phyloP scores from a whole-genome alignment of 2,797 vertebrate genomes.

The Sphenodon punctatus region DNA sequence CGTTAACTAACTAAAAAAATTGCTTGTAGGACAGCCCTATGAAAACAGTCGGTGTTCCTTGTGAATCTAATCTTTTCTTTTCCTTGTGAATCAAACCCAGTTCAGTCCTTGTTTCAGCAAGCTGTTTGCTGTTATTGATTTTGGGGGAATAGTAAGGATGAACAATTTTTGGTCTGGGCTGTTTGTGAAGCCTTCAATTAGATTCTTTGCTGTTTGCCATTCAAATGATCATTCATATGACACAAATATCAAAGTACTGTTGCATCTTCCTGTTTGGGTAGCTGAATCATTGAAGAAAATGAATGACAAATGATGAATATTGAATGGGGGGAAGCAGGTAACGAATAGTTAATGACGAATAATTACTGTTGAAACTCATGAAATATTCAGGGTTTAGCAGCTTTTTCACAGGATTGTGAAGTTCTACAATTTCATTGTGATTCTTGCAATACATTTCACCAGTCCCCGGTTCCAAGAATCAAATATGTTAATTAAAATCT shows the following conservation, averaged over 20 bases:
- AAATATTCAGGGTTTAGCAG: constrained; percentile 33
- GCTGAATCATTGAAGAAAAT: constrained; percentile 14
- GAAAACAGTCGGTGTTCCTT: no score
- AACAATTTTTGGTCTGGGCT: constrained; percentile 2
- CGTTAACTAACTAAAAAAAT: no score
- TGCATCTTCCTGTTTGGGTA: rapidly evolving
- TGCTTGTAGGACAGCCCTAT: no score
- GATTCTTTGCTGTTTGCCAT: neutral
- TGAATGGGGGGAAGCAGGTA: neutral
- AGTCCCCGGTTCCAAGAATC: no score
- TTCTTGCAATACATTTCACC: no score
- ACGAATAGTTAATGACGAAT: constrained; percentile 43
- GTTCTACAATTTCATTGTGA: no score
- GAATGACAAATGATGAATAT: neutral
- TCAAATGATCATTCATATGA: neutral
- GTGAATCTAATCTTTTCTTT: constrained; percentile 41
- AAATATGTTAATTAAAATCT: no score
- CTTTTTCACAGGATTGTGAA: no score
- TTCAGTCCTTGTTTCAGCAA: constrained; percentile 10
- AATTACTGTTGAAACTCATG: constrained; percentile 50
- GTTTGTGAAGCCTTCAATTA: neutral
- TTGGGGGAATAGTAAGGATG: constrained; percentile 12
- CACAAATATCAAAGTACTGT: no score
- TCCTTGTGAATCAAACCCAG: constrained; percentile 34
- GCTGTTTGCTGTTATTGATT: neutral